phyloP scores from a whole-genome alignment of 2,888 invertebrate genomes.

The Chironomus riparius region DNA sequence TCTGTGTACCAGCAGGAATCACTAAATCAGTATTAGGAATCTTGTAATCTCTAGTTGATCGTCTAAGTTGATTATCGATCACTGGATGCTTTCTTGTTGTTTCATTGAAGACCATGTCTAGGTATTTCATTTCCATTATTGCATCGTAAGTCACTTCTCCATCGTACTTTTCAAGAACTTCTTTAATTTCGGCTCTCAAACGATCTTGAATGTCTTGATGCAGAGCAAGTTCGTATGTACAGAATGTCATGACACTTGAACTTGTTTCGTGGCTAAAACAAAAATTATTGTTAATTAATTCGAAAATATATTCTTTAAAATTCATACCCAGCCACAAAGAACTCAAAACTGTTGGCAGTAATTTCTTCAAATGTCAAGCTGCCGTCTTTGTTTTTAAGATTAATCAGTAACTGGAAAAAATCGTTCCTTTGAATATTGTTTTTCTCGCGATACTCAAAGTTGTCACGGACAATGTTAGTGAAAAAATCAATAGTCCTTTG shows the following conservation, averaged over 20 bases:
- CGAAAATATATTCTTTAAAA: neutral
- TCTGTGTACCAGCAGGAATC: neutral
- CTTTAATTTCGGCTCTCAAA: constrained; percentile 40
- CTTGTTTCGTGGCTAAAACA: constrained; percentile 48
- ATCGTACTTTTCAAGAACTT: constrained; percentile 34
- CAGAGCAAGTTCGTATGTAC: constrained; percentile 38
- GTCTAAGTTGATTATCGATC: constrained; percentile 28
- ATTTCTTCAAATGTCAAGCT: neutral
- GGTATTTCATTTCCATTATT: constrained; percentile 39
- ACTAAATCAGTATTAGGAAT: constrained; percentile 1
- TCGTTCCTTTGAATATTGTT: constrained; percentile 46
- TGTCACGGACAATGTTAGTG: constrained; percentile 42
- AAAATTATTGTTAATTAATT: neutral
- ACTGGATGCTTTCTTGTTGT: constrained; percentile 31
- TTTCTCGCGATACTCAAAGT: constrained; percentile 44
- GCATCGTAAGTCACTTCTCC: constrained; percentile 38
- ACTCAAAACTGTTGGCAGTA: neutral
- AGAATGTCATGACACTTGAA: constrained; percentile 42
- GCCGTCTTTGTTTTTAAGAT: neutral
- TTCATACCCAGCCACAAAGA: constrained; percentile 6
- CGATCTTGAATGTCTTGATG: constrained; percentile 37
- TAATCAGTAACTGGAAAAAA: constrained; percentile 45
- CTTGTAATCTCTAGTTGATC: constrained; percentile 28
- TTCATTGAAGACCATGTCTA: constrained; percentile 41
- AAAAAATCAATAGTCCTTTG: constrained; percentile 42